Conservation (phyloP, 1,140 invertebrate genomes). For the Oreohelix idahoensis region DNA sequence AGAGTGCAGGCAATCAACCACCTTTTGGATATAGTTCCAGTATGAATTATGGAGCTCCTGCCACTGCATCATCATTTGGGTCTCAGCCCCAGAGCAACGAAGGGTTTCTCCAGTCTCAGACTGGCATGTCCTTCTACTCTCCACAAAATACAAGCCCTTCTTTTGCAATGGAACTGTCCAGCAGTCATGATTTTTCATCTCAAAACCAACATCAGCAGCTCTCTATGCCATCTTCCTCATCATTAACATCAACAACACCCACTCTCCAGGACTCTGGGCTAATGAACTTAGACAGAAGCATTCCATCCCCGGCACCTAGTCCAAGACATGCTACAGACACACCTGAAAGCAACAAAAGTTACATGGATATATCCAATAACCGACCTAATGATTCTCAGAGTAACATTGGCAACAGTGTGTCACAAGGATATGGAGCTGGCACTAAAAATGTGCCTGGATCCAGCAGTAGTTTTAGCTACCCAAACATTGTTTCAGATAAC, state of each 20-base stretch:
- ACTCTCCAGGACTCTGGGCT: background rate
- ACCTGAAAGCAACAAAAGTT: conserved; percentile 27
- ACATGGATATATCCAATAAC: conserved; percentile 19
- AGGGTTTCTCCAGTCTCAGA: background rate
- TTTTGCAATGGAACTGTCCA: background rate
- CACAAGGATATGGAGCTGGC: background rate
- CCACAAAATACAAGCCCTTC: conserved; percentile 12
- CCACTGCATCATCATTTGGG: conserved; percentile 23
- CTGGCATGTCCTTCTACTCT: background rate
- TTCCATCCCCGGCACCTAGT: conserved; percentile 15
- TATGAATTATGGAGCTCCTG: conserved; percentile 21
- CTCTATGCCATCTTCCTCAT: conserved; percentile 8
- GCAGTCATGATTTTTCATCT: background rate
- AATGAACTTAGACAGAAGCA: background rate
- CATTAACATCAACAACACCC: background rate
- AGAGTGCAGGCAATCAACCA: background rate
- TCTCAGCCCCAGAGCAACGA: background rate
- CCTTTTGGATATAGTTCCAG: conserved; percentile 20
- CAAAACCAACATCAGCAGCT: conserved; percentile 26
- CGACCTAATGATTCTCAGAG: conserved; percentile 4
- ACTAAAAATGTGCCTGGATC: background rate
- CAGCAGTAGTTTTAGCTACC: background rate
- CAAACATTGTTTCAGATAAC: background rate
- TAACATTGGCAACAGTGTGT: background rate
- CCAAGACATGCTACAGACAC: conserved; percentile 19